A percentile compares a stretch with the other conserved stretches of the same genome.
Conservation (phyloP, 2,888 invertebrate species). For the Agrochola circellaris region DNA sequence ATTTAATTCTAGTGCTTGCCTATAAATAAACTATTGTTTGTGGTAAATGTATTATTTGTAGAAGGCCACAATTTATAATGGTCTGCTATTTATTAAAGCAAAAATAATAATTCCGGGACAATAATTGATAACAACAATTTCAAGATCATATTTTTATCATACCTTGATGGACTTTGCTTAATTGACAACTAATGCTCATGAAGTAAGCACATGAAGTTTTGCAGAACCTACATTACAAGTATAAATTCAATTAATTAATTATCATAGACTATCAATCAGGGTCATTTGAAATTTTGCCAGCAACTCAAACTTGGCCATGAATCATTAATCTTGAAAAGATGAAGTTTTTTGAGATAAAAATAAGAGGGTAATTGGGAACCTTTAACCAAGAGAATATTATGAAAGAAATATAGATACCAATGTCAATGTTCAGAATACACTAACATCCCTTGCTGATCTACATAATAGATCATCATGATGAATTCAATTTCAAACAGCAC, state of each 20-base stretch:
- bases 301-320: slow-evolving; percentile 75
- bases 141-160: slow-evolving; percentile 8
- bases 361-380: slow-evolving; percentile 53
- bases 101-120: slow-evolving; percentile 7
- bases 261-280: slow-evolving; percentile 68
- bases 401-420: slow-evolving; percentile 1
- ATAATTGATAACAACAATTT: slow-evolving; percentile 17
- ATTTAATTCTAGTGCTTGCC: slow-evolving; percentile 18
- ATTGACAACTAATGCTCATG: slow-evolving; percentile 15
- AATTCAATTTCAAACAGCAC: not conserved
- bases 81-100: not conserved
- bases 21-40: slow-evolving; percentile 22
- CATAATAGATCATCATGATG: not conserved
- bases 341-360: slow-evolving; percentile 68
- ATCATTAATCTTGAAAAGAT: slow-evolving; percentile 77
- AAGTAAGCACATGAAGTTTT: slow-evolving; percentile 16
- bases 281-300: slow-evolving; percentile 81
- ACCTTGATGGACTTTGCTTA: not conserved
- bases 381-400: not conserved
- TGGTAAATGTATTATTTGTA: slow-evolving; percentile 1
- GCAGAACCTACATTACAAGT: not conserved
- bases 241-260: slow-evolving; percentile 38
- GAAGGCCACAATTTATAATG: slow-evolving; percentile 3
- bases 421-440: not conserved
- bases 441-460: not conserved